These are phyloP conservation scores for Empidonax traillii DNA, from an alignment of 2,113 vertebrate species.

Conservation along the genomic window DNA sequence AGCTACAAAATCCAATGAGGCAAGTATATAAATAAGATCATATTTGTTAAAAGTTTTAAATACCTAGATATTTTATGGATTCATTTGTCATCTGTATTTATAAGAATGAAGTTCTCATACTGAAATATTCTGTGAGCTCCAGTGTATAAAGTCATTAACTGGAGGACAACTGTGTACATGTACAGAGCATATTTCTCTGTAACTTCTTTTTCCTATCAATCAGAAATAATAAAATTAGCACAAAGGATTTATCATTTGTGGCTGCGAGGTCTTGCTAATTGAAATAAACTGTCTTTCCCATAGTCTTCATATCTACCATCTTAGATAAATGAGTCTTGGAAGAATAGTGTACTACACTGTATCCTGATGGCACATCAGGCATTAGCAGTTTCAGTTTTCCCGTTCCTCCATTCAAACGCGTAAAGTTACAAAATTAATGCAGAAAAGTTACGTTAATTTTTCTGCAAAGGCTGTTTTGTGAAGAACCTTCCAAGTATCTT, in stretches of 20 bases:
- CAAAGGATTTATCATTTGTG: neutral
- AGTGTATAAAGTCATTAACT: neutral
- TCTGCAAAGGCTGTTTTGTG: neutral
- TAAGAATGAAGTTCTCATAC: neutral
- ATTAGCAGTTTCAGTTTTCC: neutral
- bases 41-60: neutral
- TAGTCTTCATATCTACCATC: neutral
- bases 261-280: neutral
- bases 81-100: neutral
- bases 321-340: neutral
- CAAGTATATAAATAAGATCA: neutral
- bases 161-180: neutral
- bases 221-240: neutral
- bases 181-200: neutral
- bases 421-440: neutral
- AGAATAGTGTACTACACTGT: neutral
- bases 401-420: neutral
- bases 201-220: neutral
- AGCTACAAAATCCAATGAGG: neutral
- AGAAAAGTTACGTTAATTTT: neutral
- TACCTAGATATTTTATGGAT: neutral
- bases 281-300: neutral
- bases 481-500: neutral
- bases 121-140: neutral
- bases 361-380: neutral